Conservation (phyloP, 2,113 vertebrate genomes). For the Peromyscus leucopus region DNA sequence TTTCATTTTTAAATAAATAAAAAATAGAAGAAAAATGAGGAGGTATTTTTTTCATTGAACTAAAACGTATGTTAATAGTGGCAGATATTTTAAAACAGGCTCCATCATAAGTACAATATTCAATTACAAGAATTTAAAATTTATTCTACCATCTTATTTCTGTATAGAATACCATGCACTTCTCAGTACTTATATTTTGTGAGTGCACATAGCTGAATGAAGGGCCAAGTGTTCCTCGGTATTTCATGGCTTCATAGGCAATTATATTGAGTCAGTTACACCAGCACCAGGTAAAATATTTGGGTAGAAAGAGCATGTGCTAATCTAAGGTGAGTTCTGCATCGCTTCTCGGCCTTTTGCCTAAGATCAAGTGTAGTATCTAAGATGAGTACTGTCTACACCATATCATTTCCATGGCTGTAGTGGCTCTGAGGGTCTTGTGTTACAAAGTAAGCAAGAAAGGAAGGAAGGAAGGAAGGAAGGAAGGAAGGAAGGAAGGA, state of each 20-base stretch:
- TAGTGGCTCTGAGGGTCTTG: not conserved
- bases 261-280: not conserved
- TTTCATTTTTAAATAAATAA: not conserved
- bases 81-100: not conserved
- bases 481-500: not conserved
- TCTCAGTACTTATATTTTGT: not conserved
- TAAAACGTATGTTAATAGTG: not conserved
- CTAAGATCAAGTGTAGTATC: not conserved
- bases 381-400: not conserved
- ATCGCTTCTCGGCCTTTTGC: no score
- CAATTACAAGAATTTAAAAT: not conserved
- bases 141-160: not conserved
- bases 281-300: not conserved
- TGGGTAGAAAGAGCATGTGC: not conserved
- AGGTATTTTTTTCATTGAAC: not conserved
- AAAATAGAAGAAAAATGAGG: not conserved
- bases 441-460: not conserved
- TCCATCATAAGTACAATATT: not conserved
- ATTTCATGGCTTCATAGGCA: not conserved
- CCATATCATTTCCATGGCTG: fast-evolving
- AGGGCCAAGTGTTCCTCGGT: not conserved
- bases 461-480: not conserved
- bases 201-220: not conserved
- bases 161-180: not conserved
- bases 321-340: not conserved